These are phyloP conservation scores for Mythimna lalbum DNA, from an alignment of 2,888 invertebrate species.

Conservation along the genomic window DNA sequence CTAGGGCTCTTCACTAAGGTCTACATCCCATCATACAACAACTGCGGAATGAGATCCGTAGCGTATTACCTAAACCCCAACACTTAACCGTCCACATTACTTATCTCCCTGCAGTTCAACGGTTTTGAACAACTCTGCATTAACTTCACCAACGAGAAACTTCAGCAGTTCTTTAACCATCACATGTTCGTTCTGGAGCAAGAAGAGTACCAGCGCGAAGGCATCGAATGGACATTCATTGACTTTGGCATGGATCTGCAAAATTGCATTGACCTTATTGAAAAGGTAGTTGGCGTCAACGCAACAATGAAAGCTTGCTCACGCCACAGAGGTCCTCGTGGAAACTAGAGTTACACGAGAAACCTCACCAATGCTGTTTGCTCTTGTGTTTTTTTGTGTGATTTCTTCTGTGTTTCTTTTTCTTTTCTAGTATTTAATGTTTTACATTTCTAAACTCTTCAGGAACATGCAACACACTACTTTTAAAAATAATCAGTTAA, in stretches of 20 bases:
- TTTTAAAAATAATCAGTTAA: slow-evolving; percentile 59
- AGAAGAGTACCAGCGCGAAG: slow-evolving; percentile 98
- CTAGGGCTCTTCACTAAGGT: slow-evolving; percentile 40
- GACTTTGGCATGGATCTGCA: slow-evolving; percentile 99
- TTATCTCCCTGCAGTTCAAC: slow-evolving; percentile 94
- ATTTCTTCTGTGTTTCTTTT: slow-evolving; percentile 60
- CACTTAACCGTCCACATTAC: slow-evolving; percentile 83
- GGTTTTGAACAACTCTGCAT: slow-evolving; percentile 99
- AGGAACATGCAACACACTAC: slow-evolving; percentile 63
- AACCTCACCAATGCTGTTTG: slow-evolving; percentile 83
- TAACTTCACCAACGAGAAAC: slow-evolving; percentile 99
- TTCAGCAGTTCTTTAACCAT: slow-evolving; percentile 99
- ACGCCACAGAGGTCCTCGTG: slow-evolving; percentile 83
- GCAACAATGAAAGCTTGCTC: slow-evolving; percentile 89
- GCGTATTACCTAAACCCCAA: slow-evolving; percentile 71
- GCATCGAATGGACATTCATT: slow-evolving; percentile 99
- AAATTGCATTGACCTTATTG: slow-evolving; percentile 98
- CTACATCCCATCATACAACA: slow-evolving; percentile 69
- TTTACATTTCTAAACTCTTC: slow-evolving; percentile 67
- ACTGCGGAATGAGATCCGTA: slow-evolving; percentile 87
- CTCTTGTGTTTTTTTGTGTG: slow-evolving; percentile 80
- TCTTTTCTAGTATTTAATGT: slow-evolving; percentile 66
- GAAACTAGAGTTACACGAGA: slow-evolving; percentile 77
- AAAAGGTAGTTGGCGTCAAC: slow-evolving; percentile 94
- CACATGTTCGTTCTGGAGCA: slow-evolving; percentile 99